Conservation (phyloP, 2,797 vertebrate species). For the Phrynocephalus forsythii region DNA sequence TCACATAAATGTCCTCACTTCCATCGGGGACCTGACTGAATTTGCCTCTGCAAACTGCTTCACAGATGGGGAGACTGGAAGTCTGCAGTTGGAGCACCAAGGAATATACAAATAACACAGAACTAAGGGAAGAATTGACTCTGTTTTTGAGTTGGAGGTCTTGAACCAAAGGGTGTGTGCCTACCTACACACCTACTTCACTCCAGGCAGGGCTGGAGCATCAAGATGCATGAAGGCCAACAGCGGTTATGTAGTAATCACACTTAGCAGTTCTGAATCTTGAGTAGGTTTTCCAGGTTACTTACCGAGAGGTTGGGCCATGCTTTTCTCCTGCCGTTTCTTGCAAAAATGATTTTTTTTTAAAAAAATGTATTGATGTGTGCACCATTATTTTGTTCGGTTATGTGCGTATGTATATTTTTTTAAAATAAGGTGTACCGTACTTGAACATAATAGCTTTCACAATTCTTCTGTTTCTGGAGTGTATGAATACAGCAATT, state of each 20-base stretch:
- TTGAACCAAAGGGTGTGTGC: slow-evolving; percentile 3
- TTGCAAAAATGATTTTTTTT: slow-evolving; percentile 47
- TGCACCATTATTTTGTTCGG: slow-evolving; percentile 69
- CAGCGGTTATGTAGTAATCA: slow-evolving; percentile 26
- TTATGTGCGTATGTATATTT: slow-evolving; percentile 43
- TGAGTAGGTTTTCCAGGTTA: not conserved
- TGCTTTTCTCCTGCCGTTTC: not conserved
- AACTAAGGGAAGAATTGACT: not conserved
- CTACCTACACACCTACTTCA: not conserved
- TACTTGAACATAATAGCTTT: slow-evolving; percentile 51
- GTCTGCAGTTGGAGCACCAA: slow-evolving; percentile 20
- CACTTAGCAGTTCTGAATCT: slow-evolving; percentile 41
- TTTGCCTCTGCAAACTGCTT: slow-evolving; percentile 38
- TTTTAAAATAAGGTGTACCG: slow-evolving; percentile 54
- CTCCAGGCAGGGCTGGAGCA: not conserved
- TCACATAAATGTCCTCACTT: slow-evolving; percentile 48
- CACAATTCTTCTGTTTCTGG: slow-evolving; percentile 44
- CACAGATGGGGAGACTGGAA: slow-evolving; percentile 34
- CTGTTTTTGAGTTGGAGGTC: slow-evolving; percentile 9
- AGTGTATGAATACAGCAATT: slow-evolving; percentile 68
- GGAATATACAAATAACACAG: not conserved
- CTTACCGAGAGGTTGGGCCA: slow-evolving; percentile 52
- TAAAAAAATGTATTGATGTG: slow-evolving; percentile 35
- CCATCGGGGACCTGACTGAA: slow-evolving; percentile 24
- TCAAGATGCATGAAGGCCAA: not conserved